Conservation (phyloP, 2,797 vertebrate species). For the Falco naumanni region DNA sequence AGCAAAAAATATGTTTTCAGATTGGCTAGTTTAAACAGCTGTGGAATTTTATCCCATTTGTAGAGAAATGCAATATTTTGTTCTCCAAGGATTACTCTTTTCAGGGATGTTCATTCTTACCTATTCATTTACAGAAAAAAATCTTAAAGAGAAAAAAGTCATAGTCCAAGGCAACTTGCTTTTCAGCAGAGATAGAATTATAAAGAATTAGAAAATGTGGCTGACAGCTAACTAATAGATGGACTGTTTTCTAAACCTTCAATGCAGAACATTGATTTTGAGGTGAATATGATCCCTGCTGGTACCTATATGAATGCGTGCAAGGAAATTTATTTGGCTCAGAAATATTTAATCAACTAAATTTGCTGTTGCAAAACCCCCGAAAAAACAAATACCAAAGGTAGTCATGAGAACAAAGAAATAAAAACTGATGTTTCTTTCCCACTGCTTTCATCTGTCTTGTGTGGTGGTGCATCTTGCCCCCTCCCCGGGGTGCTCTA, state of each 20-base stretch:
- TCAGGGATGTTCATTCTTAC: not conserved
- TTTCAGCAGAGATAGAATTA: not conserved
- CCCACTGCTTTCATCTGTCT: not conserved
- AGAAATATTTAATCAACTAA: not conserved
- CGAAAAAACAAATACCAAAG: not conserved
- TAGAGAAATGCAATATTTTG: not conserved
- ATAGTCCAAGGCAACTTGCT: not conserved
- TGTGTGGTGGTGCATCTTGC: too few species aligned
- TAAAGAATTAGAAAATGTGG: not conserved
- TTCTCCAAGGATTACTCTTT: not conserved
- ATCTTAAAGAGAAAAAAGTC: not conserved
- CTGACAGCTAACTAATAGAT: not conserved
- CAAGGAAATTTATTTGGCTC: not conserved
- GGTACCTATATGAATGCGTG: not conserved
- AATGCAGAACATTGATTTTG: not conserved
- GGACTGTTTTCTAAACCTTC: not conserved
- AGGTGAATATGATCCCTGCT: not conserved
- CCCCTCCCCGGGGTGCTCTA: too few species aligned
- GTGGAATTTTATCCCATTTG: not conserved
- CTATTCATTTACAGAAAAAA: not conserved
- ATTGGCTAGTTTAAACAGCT: not conserved
- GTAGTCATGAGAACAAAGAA: not conserved
- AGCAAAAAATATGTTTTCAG: not conserved
- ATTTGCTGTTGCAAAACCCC: not conserved
- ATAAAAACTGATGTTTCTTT: not conserved